Evolutionary conservation across 1,140 invertebrate genomes (phyloP), one percentile per base, ranked within the genome.

Genomic region (Drosophila ficusphila): DNA sequence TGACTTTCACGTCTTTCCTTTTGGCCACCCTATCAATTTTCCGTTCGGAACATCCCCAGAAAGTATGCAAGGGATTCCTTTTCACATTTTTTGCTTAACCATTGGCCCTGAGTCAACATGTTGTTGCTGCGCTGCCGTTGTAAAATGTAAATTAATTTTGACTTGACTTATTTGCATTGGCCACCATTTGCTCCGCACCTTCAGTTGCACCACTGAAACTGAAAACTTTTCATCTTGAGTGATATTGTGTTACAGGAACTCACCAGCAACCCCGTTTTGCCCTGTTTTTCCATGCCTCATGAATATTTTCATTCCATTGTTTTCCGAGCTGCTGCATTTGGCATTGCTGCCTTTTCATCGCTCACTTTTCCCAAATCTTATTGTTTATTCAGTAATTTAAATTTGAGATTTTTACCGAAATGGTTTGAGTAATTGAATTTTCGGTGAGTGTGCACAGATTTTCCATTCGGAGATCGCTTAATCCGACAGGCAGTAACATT

Each of bases 381-480:
- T 89, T 88, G 74, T 82, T 83, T 88, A 89, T 89, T 88, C 79
- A 89, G 82, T 89, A 76, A 83, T 89, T 88, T 88, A 82, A 88
- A 76, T 89, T 76, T 61, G 21, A 69, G 53, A 49, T 64, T 54
- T 54, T 21, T 19, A 6, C 25, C 21, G 19, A 65, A 49, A 31
- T 38, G 61, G 77, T 36, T 60, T 89, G 83, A 56, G 82, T 89
- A 88, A 88, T 89, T 88, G 83, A 89, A 78, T 75, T 42, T 75
- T 41, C 23, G 25, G 9, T 38, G 42, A 62, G 60, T 34, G 34
- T 31, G 9, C 38, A 25, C 23, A 31, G 48, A 56, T 64, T 57
- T 51, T 49, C 23, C 36, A 5, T 39, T 29, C 25, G 54, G 31
- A 18, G 64, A 68, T 68, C 61, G 36, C 64, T 52, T 68, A 68